Conservation (phyloP, 2,797 vertebrate species). For the Rhinatrema bivittatum region DNA sequence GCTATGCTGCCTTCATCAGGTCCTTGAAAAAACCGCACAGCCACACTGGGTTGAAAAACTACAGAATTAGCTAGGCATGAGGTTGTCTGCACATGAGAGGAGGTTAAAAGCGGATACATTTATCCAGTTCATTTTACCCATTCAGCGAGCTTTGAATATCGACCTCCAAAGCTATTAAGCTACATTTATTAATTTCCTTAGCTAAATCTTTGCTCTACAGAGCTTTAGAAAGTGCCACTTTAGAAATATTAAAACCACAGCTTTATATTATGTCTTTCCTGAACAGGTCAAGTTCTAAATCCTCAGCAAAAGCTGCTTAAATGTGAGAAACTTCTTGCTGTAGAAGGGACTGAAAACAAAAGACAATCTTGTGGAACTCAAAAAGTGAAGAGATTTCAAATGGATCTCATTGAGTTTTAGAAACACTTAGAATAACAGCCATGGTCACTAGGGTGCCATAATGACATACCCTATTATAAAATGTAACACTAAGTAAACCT, state of each 20-base stretch:
- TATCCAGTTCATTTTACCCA: too few relatives aligned
- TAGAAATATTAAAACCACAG: constrained; percentile 24
- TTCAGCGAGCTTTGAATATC: too few relatives aligned
- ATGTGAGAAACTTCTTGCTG: constrained; percentile 22
- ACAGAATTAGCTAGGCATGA: too few relatives aligned
- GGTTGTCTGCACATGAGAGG: too few relatives aligned
- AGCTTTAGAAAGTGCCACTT: constrained; percentile 33
- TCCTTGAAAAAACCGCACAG: too few relatives aligned
- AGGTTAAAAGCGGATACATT: too few relatives aligned
- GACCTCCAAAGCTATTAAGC: constrained; percentile 41
- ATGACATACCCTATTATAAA: constrained; percentile 67
- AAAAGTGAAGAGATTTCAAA: constrained; percentile 50
- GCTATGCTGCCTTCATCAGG: too few relatives aligned
- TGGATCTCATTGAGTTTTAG: constrained; percentile 53
- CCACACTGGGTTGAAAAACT: too few relatives aligned
- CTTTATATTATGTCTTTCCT: constrained; percentile 28
- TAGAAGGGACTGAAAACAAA: constrained; percentile 33
- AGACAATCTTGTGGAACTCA: constrained; percentile 35
- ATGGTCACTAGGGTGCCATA: constrained; percentile 58
- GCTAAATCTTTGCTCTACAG: constrained; percentile 48
- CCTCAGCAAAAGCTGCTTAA: constrained; percentile 31
- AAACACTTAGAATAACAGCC: constrained; percentile 57
- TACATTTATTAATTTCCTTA: constrained; percentile 53
- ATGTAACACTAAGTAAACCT: constrained; percentile 67
- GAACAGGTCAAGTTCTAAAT: constrained; percentile 37